phyloP scores from a whole-genome alignment of 2,797 vertebrate species.

The Orestias chungarensis region DNA sequence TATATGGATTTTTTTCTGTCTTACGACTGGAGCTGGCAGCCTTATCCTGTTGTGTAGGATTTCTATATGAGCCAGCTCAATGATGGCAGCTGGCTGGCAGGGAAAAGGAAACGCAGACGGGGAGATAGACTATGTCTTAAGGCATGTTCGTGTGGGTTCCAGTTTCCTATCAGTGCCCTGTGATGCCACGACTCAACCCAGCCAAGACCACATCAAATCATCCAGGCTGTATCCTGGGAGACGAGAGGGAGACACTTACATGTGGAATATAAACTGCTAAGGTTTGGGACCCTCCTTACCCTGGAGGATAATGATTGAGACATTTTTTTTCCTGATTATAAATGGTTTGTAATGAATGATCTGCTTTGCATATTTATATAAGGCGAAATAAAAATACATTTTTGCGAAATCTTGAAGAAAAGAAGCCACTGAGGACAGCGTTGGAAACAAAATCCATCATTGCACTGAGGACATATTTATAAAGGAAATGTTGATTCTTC shows the following conservation, averaged over 20 bases:
- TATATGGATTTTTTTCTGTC: slow-evolving; percentile 40
- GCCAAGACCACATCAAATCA: slow-evolving; percentile 50
- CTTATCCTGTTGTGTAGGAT: slow-evolving; percentile 65
- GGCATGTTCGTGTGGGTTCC: slow-evolving; percentile 60
- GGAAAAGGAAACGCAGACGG: slow-evolving; percentile 56
- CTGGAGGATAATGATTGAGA: slow-evolving; percentile 59
- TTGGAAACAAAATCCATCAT: slow-evolving; percentile 35
- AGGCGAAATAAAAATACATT: slow-evolving; percentile 64
- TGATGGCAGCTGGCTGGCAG: slow-evolving; percentile 64
- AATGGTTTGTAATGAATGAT: slow-evolving; percentile 63
- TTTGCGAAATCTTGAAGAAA: slow-evolving; percentile 50
- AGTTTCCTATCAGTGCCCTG: slow-evolving; percentile 62
- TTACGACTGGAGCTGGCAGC: slow-evolving; percentile 62
- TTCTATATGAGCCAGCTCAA: slow-evolving; percentile 68
- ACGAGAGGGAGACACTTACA: slow-evolving; percentile 44
- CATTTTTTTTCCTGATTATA: slow-evolving; percentile 51
- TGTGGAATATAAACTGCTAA: slow-evolving; percentile 54
- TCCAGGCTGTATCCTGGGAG: slow-evolving; percentile 49
- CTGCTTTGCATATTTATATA: slow-evolving; percentile 78
- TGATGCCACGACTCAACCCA: slow-evolving; percentile 72
- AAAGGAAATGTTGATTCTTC: slow-evolving; percentile 21
- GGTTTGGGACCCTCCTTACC: slow-evolving; percentile 49
- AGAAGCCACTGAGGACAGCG: slow-evolving; percentile 49
- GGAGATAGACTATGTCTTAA: slow-evolving; percentile 68
- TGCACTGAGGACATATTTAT: slow-evolving; percentile 46